Conservation (phyloP, 2,797 vertebrate genomes). For the Rallus crepitans region DNA sequence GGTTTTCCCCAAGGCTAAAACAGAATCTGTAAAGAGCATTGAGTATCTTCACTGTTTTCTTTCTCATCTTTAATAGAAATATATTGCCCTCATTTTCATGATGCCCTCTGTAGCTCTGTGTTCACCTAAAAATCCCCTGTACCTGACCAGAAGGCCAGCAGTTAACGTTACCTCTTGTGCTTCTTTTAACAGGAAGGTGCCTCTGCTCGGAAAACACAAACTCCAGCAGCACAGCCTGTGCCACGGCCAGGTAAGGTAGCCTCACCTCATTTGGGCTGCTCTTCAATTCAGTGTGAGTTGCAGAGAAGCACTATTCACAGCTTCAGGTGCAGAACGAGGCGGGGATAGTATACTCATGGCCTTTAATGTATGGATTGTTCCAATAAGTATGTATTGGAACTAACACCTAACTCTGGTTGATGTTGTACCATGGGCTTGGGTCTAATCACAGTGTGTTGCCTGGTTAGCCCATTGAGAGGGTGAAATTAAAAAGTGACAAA, state of each 20-base stretch:
- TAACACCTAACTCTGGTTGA: not conserved
- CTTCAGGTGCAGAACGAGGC: not conserved
- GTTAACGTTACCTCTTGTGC: not conserved
- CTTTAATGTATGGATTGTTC: no score
- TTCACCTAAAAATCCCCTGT: accelerated
- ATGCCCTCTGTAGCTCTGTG: not conserved
- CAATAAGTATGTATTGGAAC: not conserved
- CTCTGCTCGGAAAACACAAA: constrained; percentile 95
- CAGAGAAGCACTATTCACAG: not conserved
- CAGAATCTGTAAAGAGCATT: not conserved
- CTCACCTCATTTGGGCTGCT: not conserved
- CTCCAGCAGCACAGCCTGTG: constrained; percentile 93
- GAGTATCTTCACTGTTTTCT: not conserved
- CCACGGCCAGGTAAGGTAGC: constrained; percentile 90
- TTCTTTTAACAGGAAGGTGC: constrained; percentile 92
- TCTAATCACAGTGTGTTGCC: not conserved
- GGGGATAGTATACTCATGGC: not conserved
- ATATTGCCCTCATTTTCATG: not conserved
- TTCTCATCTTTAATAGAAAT: not conserved
- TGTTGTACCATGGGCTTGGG: no score
- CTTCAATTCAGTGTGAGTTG: not conserved
- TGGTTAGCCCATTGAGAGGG: accelerated
- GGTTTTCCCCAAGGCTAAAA: not conserved
- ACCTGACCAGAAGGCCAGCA: not conserved
- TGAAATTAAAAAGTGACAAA: not conserved